Evolutionary conservation across 2,797 vertebrate species (phyloP), one percentile per base, ranked within the genome.

Genomic region (Rhynchotus rufescens): DNA sequence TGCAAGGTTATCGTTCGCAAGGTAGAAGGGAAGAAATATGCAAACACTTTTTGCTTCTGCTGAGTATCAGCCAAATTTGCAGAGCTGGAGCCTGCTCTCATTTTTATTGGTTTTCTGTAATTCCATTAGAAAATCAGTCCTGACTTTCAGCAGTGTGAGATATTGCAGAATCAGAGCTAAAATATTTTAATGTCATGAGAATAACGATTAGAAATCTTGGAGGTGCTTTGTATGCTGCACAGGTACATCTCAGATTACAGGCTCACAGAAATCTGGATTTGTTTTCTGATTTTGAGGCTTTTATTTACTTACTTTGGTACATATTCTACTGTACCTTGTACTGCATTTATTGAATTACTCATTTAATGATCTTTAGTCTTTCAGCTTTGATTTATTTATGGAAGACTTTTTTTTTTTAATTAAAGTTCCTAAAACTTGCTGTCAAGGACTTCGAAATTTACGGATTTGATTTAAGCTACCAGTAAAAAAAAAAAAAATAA

Each of bases 401-500:
- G 42, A 84, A 84, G 83, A 45, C 44, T 84, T 92, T 60, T 86
- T 87, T 95, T 92, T 79, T 90, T 19, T n/a, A 93, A 94, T 94
- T 90, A 85, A 94, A 91, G 44, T 91, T 91, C 82, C 92, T 84
- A 77, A 82, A 91, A 92, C 62, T 93, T 78, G 42, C 80, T 90
- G 86, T 54, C 82, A 85, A 81, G 80, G 86, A 78, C 84, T 84
- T 78, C 89, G 66, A 92, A 95, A 95, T 88, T 69, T 75, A 92
- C 92, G 90, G 74, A 90, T 94, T 93, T 90, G 86, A 90, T 96
- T 96, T 91, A 95, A 93, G 89, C 89, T 85, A 92, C 74, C 64
- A 80, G 82, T 87, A 42, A 65, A 72, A 72, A 87, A 49, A 49
- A 72, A 68, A 66, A 90, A 26, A 52, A 69, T 94, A 84, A 94